A percentile compares a stretch with the other conserved stretches of the same genome.
These are phyloP conservation scores for Sinopyrophorus schimmeli DNA, from an alignment of 2,888 invertebrate species.

Conservation along the genomic window DNA sequence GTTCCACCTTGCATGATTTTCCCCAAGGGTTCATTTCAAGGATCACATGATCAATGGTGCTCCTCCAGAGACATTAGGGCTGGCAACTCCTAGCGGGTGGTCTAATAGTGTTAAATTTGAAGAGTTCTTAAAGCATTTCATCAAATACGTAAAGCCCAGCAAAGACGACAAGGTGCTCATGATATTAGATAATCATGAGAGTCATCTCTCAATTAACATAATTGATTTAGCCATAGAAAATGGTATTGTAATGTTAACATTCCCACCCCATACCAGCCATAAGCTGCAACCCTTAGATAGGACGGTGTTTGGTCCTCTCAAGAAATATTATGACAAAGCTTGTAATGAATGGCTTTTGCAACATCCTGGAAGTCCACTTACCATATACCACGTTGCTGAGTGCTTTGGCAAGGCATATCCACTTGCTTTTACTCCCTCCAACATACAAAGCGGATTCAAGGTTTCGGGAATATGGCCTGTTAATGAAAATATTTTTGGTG, in stretches of 20 bases:
- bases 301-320: conserved; percentile 2
- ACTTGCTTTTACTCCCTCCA: not conserved
- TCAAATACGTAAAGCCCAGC: too few relatives aligned
- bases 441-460: not conserved
- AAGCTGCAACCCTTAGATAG: conserved; percentile 2
- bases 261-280: conserved; percentile 2
- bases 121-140: too few relatives aligned
- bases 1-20: too few relatives aligned
- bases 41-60: conserved; percentile 1
- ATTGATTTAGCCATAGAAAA: not conserved
- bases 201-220: not conserved
- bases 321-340: conserved; percentile 1
- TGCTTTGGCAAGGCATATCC: not conserved
- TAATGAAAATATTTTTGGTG: conserved; percentile 1
- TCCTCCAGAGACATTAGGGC: not conserved
- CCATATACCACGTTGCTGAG: conserved; percentile 7
- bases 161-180: too few relatives aligned
- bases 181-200: not conserved
- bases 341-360: not conserved
- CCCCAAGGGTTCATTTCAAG: not conserved
- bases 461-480: not conserved
- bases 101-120: too few relatives aligned
- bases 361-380: not conserved
- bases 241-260: not conserved
- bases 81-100: too few relatives aligned